Evolutionary conservation across 2,888 invertebrate genomes (phyloP), one percentile per base, ranked within the genome.

Genomic region (Seira musarum): DNA sequence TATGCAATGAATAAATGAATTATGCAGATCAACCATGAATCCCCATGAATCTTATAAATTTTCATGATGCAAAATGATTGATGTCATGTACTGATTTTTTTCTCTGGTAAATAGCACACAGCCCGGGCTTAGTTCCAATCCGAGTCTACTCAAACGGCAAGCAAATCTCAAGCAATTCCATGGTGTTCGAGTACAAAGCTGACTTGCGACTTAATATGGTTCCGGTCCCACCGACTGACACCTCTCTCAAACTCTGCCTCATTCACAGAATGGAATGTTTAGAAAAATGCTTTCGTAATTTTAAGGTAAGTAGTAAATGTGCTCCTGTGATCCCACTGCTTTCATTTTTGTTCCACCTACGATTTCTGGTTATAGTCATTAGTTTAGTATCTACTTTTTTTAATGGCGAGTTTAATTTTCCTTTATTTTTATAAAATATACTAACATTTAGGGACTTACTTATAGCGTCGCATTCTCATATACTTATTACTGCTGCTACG

Each of bases 171-270:
- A 84, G 83, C 73, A 87, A 87, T 73, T 87, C 87, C 30, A 87
- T 87, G 87, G 87, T 87, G 57, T 87, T 87, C 80, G 87, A 87
- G 87, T 87, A 87, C 86, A 87, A 87, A 83, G 86, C 85, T 60
- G 87, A 87, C 78, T 78, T 84, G 80, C 82, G 83, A 77, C 80
- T 83, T 68, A 84, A 82, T 77, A 78, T 85, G 69, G 85, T 87
- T 79, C 85, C 85, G 69, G 85, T 87, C 30, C 84, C 87, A 53
- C 85, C 85, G 57, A 84, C 85, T 53, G 87, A 87, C 73, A 84
- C 85, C 65, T 87, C 87, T 60, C 82, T 87, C 70, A 87, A 87
- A 80, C 82, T 87, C 57, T 87, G 87, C 82, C 85, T 87, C 71
- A 86, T 87, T 78, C 87, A 87, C 78, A 83, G 87, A 70, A 86